Conservation (phyloP, 2,797 vertebrate genomes). For the Danio jaintianensis region DNA sequence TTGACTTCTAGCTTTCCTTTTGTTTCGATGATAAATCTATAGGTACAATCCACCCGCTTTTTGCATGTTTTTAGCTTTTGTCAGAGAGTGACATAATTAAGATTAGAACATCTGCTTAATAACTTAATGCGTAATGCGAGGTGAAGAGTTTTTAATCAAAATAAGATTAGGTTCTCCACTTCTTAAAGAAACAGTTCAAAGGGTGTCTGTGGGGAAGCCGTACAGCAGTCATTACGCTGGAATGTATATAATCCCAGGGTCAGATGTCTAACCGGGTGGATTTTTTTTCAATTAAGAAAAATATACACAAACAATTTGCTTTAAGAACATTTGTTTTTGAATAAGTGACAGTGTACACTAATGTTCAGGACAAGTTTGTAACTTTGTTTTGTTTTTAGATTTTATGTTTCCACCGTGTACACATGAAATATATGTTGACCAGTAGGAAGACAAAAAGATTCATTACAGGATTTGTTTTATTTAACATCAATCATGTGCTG, state of each 20-base stretch:
- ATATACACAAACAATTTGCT: not conserved
- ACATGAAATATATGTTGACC: no score
- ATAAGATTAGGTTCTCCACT: conserved; percentile 68
- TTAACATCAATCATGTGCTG: no score
- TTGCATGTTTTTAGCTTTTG: not conserved
- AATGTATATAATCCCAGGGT: conserved; percentile 61
- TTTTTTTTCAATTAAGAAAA: conserved; percentile 37
- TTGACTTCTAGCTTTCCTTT: no score
- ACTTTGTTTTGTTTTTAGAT: no score
- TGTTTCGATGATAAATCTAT: not conserved
- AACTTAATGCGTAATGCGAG: conserved; percentile 5
- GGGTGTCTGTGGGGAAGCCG: conserved; percentile 52
- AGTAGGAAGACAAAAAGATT: no score
- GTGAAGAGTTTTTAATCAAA: conserved; percentile 72
- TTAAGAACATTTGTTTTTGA: not conserved
- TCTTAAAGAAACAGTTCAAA: conserved; percentile 60
- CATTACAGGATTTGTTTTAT: no score
- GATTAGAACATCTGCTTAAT: conserved; percentile 28
- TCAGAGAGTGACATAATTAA: conserved; percentile 27
- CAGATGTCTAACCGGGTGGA: conserved; percentile 51
- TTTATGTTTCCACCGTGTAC: no score
- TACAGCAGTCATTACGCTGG: conserved; percentile 52
- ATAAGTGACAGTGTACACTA: not conserved
- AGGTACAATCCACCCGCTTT: not conserved
- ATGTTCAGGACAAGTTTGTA: not conserved